Conservation (phyloP, 2,797 vertebrate species). For the Vultur gryphus region DNA sequence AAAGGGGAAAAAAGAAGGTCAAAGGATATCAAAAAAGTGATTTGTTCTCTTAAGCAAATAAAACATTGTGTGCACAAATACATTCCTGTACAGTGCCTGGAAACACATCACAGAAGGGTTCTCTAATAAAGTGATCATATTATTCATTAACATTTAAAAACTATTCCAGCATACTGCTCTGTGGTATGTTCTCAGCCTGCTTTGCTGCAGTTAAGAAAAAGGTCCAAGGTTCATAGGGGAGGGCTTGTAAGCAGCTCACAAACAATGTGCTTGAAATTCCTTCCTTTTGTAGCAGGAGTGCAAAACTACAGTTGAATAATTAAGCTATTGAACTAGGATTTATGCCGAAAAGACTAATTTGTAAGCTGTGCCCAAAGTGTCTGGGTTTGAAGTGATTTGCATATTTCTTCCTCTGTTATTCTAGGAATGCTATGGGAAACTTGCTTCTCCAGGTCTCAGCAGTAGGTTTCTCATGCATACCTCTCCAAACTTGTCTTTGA, state of each 20-base stretch:
- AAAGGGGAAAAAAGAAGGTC: background rate
- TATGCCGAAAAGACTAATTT: slow-evolving; percentile 68
- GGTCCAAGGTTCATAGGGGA: slow-evolving; percentile 57
- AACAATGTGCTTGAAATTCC: slow-evolving; percentile 67
- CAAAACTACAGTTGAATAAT: slow-evolving; percentile 69
- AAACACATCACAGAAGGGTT: slow-evolving; percentile 35
- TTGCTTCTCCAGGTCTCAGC: slow-evolving; percentile 37
- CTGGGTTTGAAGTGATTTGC: slow-evolving; percentile 64
- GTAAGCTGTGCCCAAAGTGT: slow-evolving; percentile 56
- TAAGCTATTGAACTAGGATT: slow-evolving; percentile 66
- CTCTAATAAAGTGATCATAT: slow-evolving; percentile 54
- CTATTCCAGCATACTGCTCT: background rate
- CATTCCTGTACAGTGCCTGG: slow-evolving; percentile 29
- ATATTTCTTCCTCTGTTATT: slow-evolving; percentile 59
- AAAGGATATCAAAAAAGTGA: background rate
- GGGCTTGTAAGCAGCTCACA: slow-evolving; percentile 61
- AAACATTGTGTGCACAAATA: slow-evolving; percentile 15
- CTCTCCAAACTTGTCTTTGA: slow-evolving; percentile 25
- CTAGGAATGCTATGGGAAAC: slow-evolving; percentile 62
- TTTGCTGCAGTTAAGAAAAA: slow-evolving; percentile 32
- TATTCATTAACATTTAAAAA: slow-evolving; percentile 61
- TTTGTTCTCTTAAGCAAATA: slow-evolving; percentile 34
- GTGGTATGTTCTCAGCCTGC: slow-evolving; percentile 26
- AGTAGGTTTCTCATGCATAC: slow-evolving; percentile 56
- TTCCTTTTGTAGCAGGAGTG: slow-evolving; percentile 59